Evolutionary conservation across 92 coral and sea anemone species (phyloP), one percentile per base, ranked within the genome.

Genomic region (Nematostella vectensis): DNA sequence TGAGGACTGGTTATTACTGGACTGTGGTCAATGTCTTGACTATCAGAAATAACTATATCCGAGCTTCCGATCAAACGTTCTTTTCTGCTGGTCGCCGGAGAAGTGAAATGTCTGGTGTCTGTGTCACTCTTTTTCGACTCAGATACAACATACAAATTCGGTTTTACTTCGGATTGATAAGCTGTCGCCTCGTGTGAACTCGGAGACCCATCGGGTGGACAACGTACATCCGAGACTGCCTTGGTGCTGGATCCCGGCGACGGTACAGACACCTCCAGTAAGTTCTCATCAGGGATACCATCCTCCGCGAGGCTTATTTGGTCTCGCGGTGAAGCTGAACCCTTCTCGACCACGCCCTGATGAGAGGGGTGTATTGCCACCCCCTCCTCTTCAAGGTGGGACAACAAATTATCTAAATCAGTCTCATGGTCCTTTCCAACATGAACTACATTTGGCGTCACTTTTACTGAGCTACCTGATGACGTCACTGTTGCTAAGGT

Each of bases 361-460:
- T 10, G 18, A 16, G 9, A n/a, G 31, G 36, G 1, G 1, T 16
- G 25, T 16, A 27, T 31, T 10, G n/a, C 13, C 1, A 29, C 39
- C 27, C 27, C 44, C 11, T 27, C 47, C 23, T 3, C 18, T 43
- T 44, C 12, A 12, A 66, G 48, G 18, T 59, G 27, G n/a, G 72
- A 66, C 63, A 66, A 33, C 25, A 50, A 59, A 16, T 51, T 66
- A 21, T 66, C 72, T 20, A 66, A 42, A 66, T 66, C 72, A 10
- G 72, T 54, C n/a, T 20, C 57, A 28, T 27, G 0, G 3, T 37
- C 48, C 21, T 66, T 59, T 18, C 12, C 42, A 12, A 40, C 70
- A 13, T 58, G 49, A 4, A 11, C 18, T 22, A 4, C 21, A 45
- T 11, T 4, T 11, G 51, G 51, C 4, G 23, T 6, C 40, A 33